Base-by-base conservation (phyloP, 2,797 vertebrate species). In the Phyllotis vaccarum region DNA sequence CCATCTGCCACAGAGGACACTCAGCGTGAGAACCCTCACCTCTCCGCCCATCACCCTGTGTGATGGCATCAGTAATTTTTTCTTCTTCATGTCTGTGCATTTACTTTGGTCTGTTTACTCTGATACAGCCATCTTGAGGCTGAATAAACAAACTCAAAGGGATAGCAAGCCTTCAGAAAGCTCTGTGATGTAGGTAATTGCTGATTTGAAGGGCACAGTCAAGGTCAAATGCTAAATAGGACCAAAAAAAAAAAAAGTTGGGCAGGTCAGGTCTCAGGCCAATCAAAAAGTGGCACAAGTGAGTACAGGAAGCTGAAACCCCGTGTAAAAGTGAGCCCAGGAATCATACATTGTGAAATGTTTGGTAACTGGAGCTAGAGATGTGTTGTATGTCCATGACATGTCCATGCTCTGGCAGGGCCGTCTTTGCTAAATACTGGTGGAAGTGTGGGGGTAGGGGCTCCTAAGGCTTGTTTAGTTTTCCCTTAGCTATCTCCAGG, bases 231-330 rank as follows among this genome's bases (percentile, higher is more conserved):
- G 0, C 7, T 27, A 80, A 70, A 24, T 6, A 11, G 7, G 60
- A 2, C 12, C 46, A 49, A 49, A 49, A 49, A 49, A 49, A 49
- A 49, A 49, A 49, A 49, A 49, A 12, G 6, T 0, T 3, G 46
- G 68, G 17, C 40, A 16, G 22, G 22, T n/a, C 31, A 1, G 60
- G 5, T 43, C n/a, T 52, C 27, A 8, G 62, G 19, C 34, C 19
- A 11, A 4, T 27, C 37, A 8, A 2, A 3, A 2, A 46, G 1
- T 0, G 0, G 8, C 13, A 1, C 24, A 10, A 14, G 0, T 0
- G 2, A 3, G 0, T 40, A 43, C 54, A 58, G 3, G 54, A 43
- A 29, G 54, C 29, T 16, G 21, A 75, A 60, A 46, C 29, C 70
- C 43, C 60, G 34, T 17, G 24, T 43, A 29, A 40, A 43, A 49